phyloP scores from a whole-genome alignment of 1,140 invertebrate genomes.

The Tetragonula clypearis region DNA sequence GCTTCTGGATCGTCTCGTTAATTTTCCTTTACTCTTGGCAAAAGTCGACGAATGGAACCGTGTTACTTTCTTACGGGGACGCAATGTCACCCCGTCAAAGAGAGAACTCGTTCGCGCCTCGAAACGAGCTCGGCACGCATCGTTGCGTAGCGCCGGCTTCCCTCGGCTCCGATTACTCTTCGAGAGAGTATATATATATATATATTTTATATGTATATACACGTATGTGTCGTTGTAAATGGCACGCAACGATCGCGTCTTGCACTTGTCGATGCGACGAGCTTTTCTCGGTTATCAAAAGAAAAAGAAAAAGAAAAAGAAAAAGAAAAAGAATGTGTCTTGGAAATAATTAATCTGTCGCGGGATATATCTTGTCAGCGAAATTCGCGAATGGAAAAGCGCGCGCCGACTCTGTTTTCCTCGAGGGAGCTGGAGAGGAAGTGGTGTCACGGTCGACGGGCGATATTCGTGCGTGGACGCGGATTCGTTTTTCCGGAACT shows the following conservation, averaged over 20 bases:
- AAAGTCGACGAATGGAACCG: constrained; percentile 3
- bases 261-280: background rate
- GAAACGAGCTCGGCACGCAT: constrained; percentile 29
- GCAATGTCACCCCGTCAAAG: constrained; percentile 6
- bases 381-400: background rate
- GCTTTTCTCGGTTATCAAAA: too few relatives aligned
- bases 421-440: background rate
- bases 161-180: constrained; percentile 42
- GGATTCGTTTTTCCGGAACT: background rate
- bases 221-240: background rate
- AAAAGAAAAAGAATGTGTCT: background rate
- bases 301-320: too few relatives aligned
- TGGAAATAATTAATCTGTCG: background rate
- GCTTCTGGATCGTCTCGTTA: constrained; percentile 17
- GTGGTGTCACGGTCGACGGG: background rate
- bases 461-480: background rate
- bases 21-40: background rate
- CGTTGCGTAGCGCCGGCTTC: constrained; percentile 1
- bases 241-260: background rate
- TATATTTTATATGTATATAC: background rate
- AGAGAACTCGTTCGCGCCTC: constrained; percentile 16
- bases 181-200: background rate
- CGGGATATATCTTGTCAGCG: background rate
- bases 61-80: constrained; percentile 25
- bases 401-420: background rate